Evolutionary conservation across 1,140 invertebrate genomes (phyloP).

Genomic region (Brachionus manjavacas): DNA sequence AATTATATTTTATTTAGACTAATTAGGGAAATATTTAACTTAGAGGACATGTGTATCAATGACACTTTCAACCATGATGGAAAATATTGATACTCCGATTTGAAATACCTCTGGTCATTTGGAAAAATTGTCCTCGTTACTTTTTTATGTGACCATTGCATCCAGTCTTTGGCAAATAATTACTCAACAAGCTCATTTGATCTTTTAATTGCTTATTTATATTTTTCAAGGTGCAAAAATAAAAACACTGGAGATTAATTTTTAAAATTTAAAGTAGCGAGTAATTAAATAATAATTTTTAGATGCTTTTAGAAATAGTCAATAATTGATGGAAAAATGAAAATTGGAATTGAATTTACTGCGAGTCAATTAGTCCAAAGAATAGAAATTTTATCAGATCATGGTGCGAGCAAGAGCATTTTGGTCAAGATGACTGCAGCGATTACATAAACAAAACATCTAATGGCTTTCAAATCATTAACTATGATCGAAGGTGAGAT

Average conservation of each 20-base stretch:
- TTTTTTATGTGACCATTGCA: too few relatives aligned
- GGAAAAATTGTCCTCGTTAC: too few relatives aligned
- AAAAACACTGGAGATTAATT: neutral
- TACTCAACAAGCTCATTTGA: too few relatives aligned
- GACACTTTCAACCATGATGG: too few relatives aligned
- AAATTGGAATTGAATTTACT: neutral
- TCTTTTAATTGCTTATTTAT: neutral
- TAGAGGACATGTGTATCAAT: too few relatives aligned
- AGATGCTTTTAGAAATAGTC: neutral
- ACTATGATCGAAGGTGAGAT: conserved; percentile 27
- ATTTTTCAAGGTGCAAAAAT: neutral
- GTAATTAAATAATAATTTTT: neutral
- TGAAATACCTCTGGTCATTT: too few relatives aligned
- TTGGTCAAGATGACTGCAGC: neutral
- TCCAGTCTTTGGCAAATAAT: too few relatives aligned
- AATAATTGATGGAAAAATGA: neutral
- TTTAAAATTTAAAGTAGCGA: neutral
- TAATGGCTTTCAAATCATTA: neutral
- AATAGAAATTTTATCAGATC: conserved; percentile 26
- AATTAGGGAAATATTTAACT: too few relatives aligned
- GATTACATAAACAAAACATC: conserved; percentile 12
- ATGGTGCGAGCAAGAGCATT: neutral
- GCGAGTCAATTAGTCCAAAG: conserved; percentile 8
- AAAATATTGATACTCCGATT: too few relatives aligned
- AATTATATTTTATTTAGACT: too few relatives aligned